phyloP scores from a whole-genome alignment of 2,888 invertebrate species.

The Andrena hattorfiana region DNA sequence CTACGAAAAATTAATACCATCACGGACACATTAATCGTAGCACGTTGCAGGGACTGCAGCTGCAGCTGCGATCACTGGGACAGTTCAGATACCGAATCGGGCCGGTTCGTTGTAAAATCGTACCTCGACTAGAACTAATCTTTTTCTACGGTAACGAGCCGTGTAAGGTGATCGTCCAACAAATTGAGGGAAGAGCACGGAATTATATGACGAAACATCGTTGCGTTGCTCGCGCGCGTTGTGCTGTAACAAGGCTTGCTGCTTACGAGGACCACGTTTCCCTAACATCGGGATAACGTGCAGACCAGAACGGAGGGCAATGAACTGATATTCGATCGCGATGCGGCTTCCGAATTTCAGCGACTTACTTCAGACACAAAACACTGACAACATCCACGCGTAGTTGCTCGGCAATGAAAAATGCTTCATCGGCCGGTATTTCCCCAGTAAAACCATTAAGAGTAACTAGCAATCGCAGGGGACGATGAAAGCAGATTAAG shows the following conservation, averaged over 20 bases:
- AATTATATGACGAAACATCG: conserved; percentile 18
- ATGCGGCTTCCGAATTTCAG: too few species aligned
- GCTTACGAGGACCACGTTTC: neutral
- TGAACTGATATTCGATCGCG: neutral
- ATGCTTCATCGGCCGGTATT: neutral
- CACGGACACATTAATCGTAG: conserved; percentile 74
- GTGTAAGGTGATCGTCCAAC: conserved; percentile 23
- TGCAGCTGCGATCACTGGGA: conserved; percentile 12
- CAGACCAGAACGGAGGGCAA: neutral
- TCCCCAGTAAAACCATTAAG: conserved; percentile 24
- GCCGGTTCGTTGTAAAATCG: neutral
- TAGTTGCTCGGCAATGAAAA: too few species aligned
- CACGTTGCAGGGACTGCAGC: conserved; percentile 37
- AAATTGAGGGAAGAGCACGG: conserved; percentile 7
- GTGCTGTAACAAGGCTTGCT: neutral
- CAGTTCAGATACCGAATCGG: conserved; percentile 1
- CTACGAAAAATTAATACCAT: conserved; percentile 75
- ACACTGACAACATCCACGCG: too few species aligned
- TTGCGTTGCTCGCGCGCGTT: neutral
- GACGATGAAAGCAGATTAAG: conserved; percentile 4
- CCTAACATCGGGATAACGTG: neutral
- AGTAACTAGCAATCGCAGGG: conserved; percentile 36
- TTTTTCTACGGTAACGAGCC: conserved; percentile 22
- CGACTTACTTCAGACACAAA: too few species aligned
- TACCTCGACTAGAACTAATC: conserved; percentile 29